phyloP scores from a whole-genome alignment of 1,140 invertebrate genomes.

The Hyposmocoma kahamanoa region DNA sequence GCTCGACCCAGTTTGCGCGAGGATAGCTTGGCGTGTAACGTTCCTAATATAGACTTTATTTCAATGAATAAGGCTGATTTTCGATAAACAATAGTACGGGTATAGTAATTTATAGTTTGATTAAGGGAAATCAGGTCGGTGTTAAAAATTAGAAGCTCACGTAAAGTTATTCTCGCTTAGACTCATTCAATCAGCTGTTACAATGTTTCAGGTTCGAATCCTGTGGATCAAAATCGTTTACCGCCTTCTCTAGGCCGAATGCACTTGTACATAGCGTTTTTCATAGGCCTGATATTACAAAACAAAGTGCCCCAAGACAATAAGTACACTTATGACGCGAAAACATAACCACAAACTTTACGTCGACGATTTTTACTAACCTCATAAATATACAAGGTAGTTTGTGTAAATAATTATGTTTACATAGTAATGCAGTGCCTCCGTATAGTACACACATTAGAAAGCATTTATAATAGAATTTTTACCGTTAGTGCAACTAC shows the following conservation, averaged over 20 bases:
- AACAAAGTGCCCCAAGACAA: slow-evolving; percentile 48
- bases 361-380: slow-evolving; percentile 6
- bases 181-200: too few species aligned
- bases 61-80: slow-evolving; percentile 56
- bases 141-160: slow-evolving; percentile 14
- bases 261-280: slow-evolving; percentile 33
- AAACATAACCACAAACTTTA: slow-evolving; percentile 3
- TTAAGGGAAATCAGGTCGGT: slow-evolving; percentile 20
- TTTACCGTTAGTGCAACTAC: slow-evolving; percentile 48
- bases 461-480: slow-evolving; percentile 17
- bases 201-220: too few species aligned
- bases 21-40: slow-evolving; percentile 49
- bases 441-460: slow-evolving; percentile 23
- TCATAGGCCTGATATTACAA: slow-evolving; percentile 37
- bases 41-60: slow-evolving; percentile 62
- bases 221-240: too few species aligned
- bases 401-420: slow-evolving; percentile 12
- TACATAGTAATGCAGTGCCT: slow-evolving; percentile 31
- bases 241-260: neutral
- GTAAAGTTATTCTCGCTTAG: slow-evolving; percentile 53
- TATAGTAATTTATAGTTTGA: slow-evolving; percentile 22
- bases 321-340: slow-evolving; percentile 33
- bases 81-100: slow-evolving; percentile 50
- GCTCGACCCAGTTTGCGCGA: slow-evolving; percentile 29
- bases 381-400: slow-evolving; percentile 8